phyloP scores from a whole-genome alignment of 2,888 invertebrate species.

The Lochmaea capreae region DNA sequence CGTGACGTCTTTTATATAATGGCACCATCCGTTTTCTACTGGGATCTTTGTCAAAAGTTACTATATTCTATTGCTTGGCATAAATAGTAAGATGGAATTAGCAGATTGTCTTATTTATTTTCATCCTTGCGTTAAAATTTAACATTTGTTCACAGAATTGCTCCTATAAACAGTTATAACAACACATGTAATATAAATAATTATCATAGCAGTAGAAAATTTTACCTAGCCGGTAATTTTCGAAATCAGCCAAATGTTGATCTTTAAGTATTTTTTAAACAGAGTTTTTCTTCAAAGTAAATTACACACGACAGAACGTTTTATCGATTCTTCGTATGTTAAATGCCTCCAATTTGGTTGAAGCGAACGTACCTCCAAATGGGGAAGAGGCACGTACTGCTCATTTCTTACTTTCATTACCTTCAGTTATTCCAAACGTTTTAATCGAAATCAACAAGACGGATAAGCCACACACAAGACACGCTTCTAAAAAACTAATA shows the following conservation, averaged over 20 bases:
- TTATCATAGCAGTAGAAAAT: conserved; percentile 7
- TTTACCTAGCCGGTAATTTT: conserved; percentile 12
- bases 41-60: no score
- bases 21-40: no score
- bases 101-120: no score
- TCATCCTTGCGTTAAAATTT: no score
- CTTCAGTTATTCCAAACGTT: conserved; percentile 56
- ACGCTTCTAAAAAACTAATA: conserved; percentile 46
- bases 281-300: conserved; percentile 37
- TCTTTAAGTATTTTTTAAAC: conserved; percentile 22
- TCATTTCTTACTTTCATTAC: conserved; percentile 55
- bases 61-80: no score
- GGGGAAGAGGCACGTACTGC: conserved; percentile 52
- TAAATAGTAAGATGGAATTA: no score
- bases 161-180: no score
- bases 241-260: conserved; percentile 33
- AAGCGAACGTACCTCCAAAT: conserved; percentile 42
- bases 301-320: conserved; percentile 29
- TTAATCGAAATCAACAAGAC: conserved; percentile 55
- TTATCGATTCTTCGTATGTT: conserved; percentile 41
- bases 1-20: no score
- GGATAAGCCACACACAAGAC: conserved; percentile 50
- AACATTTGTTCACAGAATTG: no score
- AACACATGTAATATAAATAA: background rate
- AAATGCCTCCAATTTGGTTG: conserved; percentile 38